Evolutionary conservation across 2,888 invertebrate species (phyloP).

Genomic region (Drosophila cognata): DNA sequence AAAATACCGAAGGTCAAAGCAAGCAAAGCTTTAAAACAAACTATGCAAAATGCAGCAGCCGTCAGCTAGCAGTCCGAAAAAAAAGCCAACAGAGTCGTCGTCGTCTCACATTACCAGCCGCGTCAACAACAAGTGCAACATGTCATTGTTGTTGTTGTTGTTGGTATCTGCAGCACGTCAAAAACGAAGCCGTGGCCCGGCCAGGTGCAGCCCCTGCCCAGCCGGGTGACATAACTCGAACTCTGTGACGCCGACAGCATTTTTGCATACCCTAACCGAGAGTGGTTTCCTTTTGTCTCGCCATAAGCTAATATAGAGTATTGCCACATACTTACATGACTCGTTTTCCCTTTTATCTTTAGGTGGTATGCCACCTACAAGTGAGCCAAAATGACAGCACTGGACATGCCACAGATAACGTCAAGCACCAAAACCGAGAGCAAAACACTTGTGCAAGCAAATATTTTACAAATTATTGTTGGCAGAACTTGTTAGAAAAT

Average conservation of each 20-base stretch:
- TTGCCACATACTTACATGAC: slow-evolving; percentile 8
- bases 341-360: slow-evolving; percentile 23
- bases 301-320: slow-evolving; percentile 13
- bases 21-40: slow-evolving; percentile 35
- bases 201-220: slow-evolving; percentile 55
- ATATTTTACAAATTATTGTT: slow-evolving; percentile 62
- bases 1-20: slow-evolving; percentile 67
- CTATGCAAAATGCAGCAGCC: slow-evolving; percentile 51
- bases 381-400: slow-evolving; percentile 25
- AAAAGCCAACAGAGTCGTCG: slow-evolving; percentile 11
- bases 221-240: slow-evolving; percentile 65
- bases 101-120: slow-evolving; percentile 54
- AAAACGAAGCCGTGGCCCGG: slow-evolving; percentile 35
- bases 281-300: neutral
- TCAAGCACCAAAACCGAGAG: slow-evolving; percentile 18
- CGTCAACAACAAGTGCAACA: slow-evolving; percentile 62
- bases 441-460: slow-evolving; percentile 75
- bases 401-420: slow-evolving; percentile 50
- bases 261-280: slow-evolving; percentile 34
- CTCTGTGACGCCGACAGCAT: slow-evolving; percentile 34
- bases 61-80: slow-evolving; percentile 11
- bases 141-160: slow-evolving; percentile 46
- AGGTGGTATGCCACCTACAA: slow-evolving; percentile 50
- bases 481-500: slow-evolving; percentile 78
- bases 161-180: slow-evolving; percentile 60